phyloP scores from a whole-genome alignment of 2,888 invertebrate genomes.

The Troides oblongomaculatus region DNA sequence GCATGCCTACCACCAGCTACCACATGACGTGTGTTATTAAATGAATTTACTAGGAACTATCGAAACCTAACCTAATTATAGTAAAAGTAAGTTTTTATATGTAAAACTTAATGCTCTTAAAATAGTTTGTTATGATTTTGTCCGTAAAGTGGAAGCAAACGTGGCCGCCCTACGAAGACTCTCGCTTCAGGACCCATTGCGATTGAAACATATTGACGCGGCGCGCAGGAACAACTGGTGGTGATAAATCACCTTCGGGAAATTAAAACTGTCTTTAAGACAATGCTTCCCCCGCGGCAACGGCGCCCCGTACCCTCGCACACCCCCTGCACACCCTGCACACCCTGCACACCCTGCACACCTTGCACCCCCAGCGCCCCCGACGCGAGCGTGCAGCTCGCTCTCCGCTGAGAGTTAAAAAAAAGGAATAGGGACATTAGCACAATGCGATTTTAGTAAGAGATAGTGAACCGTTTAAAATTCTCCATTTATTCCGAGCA shows the following conservation, averaged over 20 bases:
- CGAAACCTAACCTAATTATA: no score
- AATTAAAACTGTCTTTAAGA: conserved; percentile 80
- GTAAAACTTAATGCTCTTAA: no score
- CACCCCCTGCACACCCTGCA: no score
- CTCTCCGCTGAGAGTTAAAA: background rate
- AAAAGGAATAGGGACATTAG: conserved; percentile 30
- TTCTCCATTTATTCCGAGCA: no score
- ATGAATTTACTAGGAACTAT: no score
- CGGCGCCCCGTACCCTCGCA: conserved; percentile 40
- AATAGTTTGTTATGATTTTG: no score
- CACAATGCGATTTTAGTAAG: conserved; percentile 7
- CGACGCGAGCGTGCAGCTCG: background rate
- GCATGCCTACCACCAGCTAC: no score
- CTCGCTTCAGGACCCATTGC: background rate
- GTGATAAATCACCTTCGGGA: conserved; percentile 80
- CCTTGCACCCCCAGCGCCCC: conserved; percentile 34
- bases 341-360: no score
- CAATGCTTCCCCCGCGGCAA: conserved; percentile 67
- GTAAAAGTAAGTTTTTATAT: no score
- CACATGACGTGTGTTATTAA: no score
- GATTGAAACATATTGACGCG: conserved; percentile 48
- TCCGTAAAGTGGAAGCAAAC: conserved; percentile 33
- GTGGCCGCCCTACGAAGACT: conserved; percentile 12
- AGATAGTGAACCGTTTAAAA: conserved; percentile 3
- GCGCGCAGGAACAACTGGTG: conserved; percentile 50